Base-by-base conservation (phyloP, 2,113 vertebrate genomes). In the Elgaria multicarinata region DNA sequence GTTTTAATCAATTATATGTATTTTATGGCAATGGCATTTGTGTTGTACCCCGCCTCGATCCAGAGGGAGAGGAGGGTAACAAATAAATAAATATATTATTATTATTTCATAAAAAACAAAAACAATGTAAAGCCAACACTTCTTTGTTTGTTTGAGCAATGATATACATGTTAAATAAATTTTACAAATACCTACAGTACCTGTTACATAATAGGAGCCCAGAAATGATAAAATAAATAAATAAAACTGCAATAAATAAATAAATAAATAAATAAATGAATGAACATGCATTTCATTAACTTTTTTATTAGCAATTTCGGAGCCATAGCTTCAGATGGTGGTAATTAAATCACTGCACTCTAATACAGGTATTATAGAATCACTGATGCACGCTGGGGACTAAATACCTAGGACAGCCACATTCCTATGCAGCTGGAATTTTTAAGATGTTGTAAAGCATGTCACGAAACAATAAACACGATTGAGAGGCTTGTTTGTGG, bases 241-340 rank as follows among this genome's bases (percentile, higher is more conserved):
- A n/a, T n/a, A n/a, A n/a, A 77, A 79, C 31, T 87, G 39, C 39
- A 82, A 72, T 44, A 44, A 14, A 36, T n/a, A n/a, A n/a, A n/a
- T n/a, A n/a, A n/a, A n/a, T n/a, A 36, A 33, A 67, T 28, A 69
- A 24, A 24, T 2, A 62, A 53, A 78, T 83, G 91, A 90, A 44
- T 6, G 31, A 82, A 24, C 87, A 50, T 53, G 42, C 86, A 90
- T 94, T 94, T 94, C 86, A 92, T 95, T 89, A 91, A 67, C 76
- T 39, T 86, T 83, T 31, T 94, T 93, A 96, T 94, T 87, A 93
- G 87, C 87, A 88, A 81, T 77, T 95, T 83, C 91, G 85, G 82
- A 92, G 77, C 90, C 91, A 93, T 79, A 94, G 92, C 75, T 36
- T 89, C 93, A 91, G 86, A 94, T 55, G 75, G 58, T 75, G 89